Base-by-base conservation (phyloP, 1,140 invertebrate species). In the Holotrichia oblita region DNA sequence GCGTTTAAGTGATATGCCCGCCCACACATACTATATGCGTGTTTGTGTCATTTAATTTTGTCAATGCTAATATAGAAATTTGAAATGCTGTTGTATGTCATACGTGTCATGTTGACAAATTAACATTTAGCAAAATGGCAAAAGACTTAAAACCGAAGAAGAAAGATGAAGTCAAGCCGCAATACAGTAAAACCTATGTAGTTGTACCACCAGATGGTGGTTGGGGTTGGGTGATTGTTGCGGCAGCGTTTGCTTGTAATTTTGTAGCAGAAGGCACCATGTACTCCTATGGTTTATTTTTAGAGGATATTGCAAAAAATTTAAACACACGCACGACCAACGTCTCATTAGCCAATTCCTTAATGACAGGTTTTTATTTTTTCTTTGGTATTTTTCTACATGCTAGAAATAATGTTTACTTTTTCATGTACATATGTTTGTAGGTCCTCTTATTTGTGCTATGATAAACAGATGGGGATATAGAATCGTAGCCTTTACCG, bases 371-470 rank as follows among this genome's bases (percentile, higher is more conserved):
- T n/a, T 41, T 94, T 17, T 90, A 93, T 48, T 94, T 95, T 85
- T 97, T 96, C 85, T 90, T 90, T 14, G 91, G 93, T 83, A 91
- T 92, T 20, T 95, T 95, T 82, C 92, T 93, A n/a, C 0, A 4
- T n/a, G 4, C 3, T 95, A 95, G 83, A 97, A 96, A 0, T 94
- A 96, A 0, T 96, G 95, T 93, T 95, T 97, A 41, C 95, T 95
- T 0, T 94, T 94, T 64, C n/a, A n/a, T n/a, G n/a, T n/a, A n/a
- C n/a, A n/a, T n/a, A n/a, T n/a, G n/a, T n/a, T n/a, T n/a, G n/a
- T 22, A 83, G 82, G 82, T 64, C 82, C 82, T 2, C 14, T 83
- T n/a, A 77, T 78, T 3, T 74, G 80, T 3, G 77, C 79, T 0
- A 34, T 82, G 42, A 80, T 78, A 10, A 83, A 83, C 69, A 89